Evolutionary conservation across 2,888 invertebrate species (phyloP), one percentile per base, ranked within the genome.

Genomic region (Plebejus anna): DNA sequence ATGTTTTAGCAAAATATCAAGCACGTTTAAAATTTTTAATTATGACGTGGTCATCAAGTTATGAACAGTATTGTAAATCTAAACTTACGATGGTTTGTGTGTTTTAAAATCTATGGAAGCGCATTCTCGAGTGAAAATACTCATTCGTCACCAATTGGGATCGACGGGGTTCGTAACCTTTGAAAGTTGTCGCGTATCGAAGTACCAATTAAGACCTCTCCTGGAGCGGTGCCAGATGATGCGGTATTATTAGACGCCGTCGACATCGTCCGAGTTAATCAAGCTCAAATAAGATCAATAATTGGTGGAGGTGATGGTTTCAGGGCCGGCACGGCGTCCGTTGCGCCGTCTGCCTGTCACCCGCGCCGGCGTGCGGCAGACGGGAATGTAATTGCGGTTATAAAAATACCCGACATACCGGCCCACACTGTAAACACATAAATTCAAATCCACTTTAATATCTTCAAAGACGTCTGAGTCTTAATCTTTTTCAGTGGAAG

Each of bases 281-380:
- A 92, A 90, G 89, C 93, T 91, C 91, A 89, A 92, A 93, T 92
- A 92, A 92, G 91, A 93, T 93, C 93, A 89, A 94, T 94, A 93
- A 89, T 91, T 88, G 85, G 88, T 89, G 89, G 89, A 88, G 89
- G 88, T 91, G 89, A 89, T 89, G 88, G 86, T 87, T 85, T 86
- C 87, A 85, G 87, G 87, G 87, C 85, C 87, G 86, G 84, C 80
- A 16, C 55, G 83, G 51, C 72, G 77, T 71, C 77, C 66, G 70
- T 77, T 72, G 78, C 78, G 76, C 73, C 81, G 82, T 83, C 78
- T 72, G 76, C 61, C 70, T 61, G 32, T 76, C 72, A 71, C 71
- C 13, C 11, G 42, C 57, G 28, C n/a, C 57, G 61, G n/a, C 47
- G 42, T 57, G 51, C 22, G 66, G 51, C 82, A 79, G 81, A 81